Base-by-base conservation (phyloP, 1,140 invertebrate species). In the Popillia japonica region DNA sequence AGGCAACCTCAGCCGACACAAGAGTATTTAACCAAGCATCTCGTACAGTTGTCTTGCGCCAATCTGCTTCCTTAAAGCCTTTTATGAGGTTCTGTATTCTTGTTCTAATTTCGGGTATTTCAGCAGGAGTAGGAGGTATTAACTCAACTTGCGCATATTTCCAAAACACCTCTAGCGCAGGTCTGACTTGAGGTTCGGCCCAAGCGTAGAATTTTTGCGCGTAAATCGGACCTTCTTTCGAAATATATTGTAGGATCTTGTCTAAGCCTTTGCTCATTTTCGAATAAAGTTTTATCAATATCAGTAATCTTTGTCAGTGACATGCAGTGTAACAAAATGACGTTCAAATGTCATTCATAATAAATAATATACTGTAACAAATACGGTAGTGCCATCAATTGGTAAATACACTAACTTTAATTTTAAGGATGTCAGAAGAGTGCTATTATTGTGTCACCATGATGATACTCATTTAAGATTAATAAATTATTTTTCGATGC, bases 111-210 rank as follows among this genome's bases (percentile, higher is more conserved):
- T 90, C 88, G 40, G 92, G 90, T 77, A 94, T 88, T 74, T 95
- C 94, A 61, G 85, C 86, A 0, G 91, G 86, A 11, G 87, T 90
- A 55, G 94, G 94, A 72, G 94, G 94, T 40, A 87, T 86, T 77
- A 96, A 83, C 87, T 96, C 94, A 6, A 93, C 92, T 86, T 90
- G 91, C 27, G 92, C 93, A 86, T 94, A 94, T 78, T 90, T 91
- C 78, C 88, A 79, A 78, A 93, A 89, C 17, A 88, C 89, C n/a
- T 87, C 80, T 22, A 93, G 79, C 55, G 88, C 85, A 8, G 92
- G 92, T 41, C 86, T 89, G 34, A 41, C 55, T 9, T 68, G 61
- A 27, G 61, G 61, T 68, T 68, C 61, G 7, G 61, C 61, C 61
- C 61, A 68, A 14, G 27, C 61, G 27, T 68, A 68, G 27, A 68